Conservation (phyloP, 1,140 invertebrate species). For the Asobara japonica region DNA sequence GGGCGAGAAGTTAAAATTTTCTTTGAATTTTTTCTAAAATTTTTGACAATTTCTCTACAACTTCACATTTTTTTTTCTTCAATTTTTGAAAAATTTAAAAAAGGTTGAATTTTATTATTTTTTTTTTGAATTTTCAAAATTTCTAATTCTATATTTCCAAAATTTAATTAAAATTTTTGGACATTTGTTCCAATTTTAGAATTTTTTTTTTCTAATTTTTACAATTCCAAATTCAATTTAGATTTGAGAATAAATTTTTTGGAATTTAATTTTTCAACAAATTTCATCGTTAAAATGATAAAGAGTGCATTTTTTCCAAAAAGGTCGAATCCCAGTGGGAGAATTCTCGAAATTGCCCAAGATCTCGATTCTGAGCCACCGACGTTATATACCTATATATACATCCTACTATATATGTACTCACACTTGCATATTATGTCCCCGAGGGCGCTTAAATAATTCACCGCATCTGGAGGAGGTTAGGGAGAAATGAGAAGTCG, state of each 20-base stretch:
- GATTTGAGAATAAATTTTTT: too few species aligned
- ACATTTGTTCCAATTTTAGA: too few species aligned
- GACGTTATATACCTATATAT: slow-evolving; percentile 41
- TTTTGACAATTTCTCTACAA: background rate
- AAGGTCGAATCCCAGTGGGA: background rate
- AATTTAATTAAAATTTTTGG: too few species aligned
- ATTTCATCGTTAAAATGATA: background rate
- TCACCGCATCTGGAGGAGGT: slow-evolving; percentile 60
- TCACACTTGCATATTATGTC: slow-evolving; percentile 49
- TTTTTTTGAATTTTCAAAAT: too few species aligned
- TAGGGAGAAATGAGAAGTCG: slow-evolving; percentile 34
- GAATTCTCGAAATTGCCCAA: slow-evolving; percentile 42
- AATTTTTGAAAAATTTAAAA: too few species aligned
- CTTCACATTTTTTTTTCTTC: background rate
- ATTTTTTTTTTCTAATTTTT: too few species aligned
- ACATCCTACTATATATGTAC: slow-evolving; percentile 44
- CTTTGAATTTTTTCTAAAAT: background rate
- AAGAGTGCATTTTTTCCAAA: background rate
- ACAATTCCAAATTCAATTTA: too few species aligned
- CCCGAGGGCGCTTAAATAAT: slow-evolving; percentile 63
- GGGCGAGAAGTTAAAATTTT: background rate
- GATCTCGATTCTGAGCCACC: slow-evolving; percentile 46
- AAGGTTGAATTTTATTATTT: too few species aligned
- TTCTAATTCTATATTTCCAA: too few species aligned
- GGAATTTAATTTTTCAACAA: too few species aligned